Percentiles rank a stretch among this genome's conserved stretches.
These are phyloP conservation scores for Zhengitettix transpicula DNA, from an alignment of 2,888 invertebrate species.

Conservation along the genomic window DNA sequence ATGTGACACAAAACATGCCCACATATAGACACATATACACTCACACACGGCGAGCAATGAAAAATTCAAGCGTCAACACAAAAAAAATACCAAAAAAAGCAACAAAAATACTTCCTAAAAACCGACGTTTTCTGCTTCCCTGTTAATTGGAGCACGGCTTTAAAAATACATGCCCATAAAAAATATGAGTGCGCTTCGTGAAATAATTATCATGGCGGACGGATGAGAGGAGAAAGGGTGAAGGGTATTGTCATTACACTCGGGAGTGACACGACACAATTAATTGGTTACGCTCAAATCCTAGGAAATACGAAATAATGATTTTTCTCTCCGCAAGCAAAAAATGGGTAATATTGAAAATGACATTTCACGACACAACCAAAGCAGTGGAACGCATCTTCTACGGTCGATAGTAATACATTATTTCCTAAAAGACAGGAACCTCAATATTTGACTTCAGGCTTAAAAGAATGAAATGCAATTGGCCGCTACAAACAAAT, in stretches of 20 bases:
- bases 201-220: slow-evolving; percentile 6
- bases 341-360: too few species aligned
- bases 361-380: too few species aligned
- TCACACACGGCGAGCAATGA: slow-evolving; percentile 4
- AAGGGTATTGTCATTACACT: background rate
- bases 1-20: slow-evolving; percentile 9
- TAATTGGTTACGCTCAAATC: background rate
- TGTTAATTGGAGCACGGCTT: slow-evolving; percentile 9
- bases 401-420: too few species aligned
- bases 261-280: background rate
- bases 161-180: slow-evolving; percentile 8
- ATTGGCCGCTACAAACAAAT: too few species aligned
- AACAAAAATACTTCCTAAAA: slow-evolving; percentile 6
- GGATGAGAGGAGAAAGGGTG: background rate
- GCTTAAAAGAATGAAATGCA: too few species aligned
- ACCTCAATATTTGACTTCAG: too few species aligned
- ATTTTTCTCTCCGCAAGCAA: too few species aligned
- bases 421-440: too few species aligned
- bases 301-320: too few species aligned
- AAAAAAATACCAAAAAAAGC: slow-evolving; percentile 4
- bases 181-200: slow-evolving; percentile 6
- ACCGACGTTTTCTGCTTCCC: slow-evolving; percentile 3
- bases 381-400: too few species aligned
- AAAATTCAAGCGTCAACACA: slow-evolving; percentile 8
- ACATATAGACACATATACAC: slow-evolving; percentile 4